phyloP scores from a whole-genome alignment of 2,797 vertebrate species.

The Varecia variegata region DNA sequence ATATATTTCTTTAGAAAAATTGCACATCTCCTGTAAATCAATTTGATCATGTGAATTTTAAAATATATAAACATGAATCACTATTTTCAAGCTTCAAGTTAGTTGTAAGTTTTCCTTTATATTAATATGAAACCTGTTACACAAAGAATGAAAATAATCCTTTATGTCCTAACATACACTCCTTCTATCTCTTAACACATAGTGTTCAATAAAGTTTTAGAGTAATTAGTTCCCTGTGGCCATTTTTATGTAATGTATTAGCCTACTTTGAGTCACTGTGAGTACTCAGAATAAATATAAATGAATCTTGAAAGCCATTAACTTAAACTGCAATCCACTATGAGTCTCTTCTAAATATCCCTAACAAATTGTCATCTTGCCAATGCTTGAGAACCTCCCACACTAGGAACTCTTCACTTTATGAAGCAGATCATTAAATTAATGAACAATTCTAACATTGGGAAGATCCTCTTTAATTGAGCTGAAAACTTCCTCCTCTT shows the following conservation, averaged over 20 bases:
- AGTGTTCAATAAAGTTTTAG: not conserved
- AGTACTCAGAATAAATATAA: conserved; percentile 29
- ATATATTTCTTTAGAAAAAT: not conserved
- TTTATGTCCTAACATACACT: not conserved
- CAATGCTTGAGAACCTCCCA: not conserved
- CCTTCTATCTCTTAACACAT: not conserved
- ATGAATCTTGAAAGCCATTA: not conserved
- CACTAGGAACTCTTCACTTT: not conserved
- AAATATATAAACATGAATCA: not conserved
- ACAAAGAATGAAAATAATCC: not conserved
- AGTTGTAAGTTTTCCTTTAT: not conserved
- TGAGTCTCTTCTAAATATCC: not conserved
- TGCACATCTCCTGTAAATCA: not conserved
- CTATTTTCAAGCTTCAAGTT: not conserved
- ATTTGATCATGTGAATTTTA: not conserved
- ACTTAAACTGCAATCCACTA: not conserved
- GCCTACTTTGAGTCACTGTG: not conserved
- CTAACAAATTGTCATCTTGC: not conserved
- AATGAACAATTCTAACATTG: not conserved
- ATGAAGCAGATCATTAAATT: conserved; percentile 21
- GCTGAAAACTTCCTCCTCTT: not conserved
- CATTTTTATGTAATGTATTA: not conserved
- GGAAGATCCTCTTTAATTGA: not conserved
- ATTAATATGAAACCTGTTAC: not conserved
- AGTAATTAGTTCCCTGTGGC: not conserved